Evolutionary conservation across 2,888 invertebrate genomes (phyloP).

Genomic region (Ptychoptera contaminata): DNA sequence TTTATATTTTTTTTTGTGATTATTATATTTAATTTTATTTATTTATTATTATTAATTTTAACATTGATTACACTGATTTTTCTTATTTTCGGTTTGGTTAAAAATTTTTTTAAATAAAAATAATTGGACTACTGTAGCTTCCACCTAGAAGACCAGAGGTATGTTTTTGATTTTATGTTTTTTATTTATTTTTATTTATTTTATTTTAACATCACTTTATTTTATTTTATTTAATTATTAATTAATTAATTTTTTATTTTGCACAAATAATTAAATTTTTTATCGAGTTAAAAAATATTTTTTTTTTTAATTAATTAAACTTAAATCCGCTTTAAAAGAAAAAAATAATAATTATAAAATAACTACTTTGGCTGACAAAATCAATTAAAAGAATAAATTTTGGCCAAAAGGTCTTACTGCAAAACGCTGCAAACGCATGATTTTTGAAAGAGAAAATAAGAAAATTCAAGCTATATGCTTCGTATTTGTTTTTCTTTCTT

Average conservation of each 20-base stretch:
- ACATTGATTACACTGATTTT: slow-evolving; percentile 10
- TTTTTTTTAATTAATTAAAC: too few relatives aligned
- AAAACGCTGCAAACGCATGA: too few relatives aligned
- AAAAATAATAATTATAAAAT: too few relatives aligned
- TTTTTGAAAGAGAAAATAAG: too few relatives aligned
- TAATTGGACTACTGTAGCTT: slow-evolving; percentile 37
- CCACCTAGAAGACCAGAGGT: slow-evolving; percentile 85
- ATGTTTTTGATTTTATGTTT: slow-evolving; percentile 32
- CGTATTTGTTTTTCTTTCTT: too few relatives aligned
- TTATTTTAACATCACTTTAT: slow-evolving; percentile 11
- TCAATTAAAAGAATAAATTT: too few relatives aligned
- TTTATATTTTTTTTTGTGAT: neutral
- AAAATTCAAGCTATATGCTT: too few relatives aligned
- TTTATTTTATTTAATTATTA: slow-evolving; percentile 2
- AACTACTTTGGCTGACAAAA: too few relatives aligned
- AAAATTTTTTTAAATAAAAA: slow-evolving; percentile 4
- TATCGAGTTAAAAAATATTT: too few relatives aligned
- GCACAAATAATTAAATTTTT: too few relatives aligned
- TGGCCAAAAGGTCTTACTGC: too few relatives aligned
- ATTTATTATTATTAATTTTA: neutral
- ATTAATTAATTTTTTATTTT: neutral
- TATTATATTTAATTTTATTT: neutral
- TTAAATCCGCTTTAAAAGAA: too few relatives aligned
- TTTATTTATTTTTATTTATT: slow-evolving; percentile 11
- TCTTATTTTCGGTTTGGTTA: slow-evolving; percentile 8